phyloP scores from a whole-genome alignment of 1,140 invertebrate genomes.

The Eupeodes corollae region DNA sequence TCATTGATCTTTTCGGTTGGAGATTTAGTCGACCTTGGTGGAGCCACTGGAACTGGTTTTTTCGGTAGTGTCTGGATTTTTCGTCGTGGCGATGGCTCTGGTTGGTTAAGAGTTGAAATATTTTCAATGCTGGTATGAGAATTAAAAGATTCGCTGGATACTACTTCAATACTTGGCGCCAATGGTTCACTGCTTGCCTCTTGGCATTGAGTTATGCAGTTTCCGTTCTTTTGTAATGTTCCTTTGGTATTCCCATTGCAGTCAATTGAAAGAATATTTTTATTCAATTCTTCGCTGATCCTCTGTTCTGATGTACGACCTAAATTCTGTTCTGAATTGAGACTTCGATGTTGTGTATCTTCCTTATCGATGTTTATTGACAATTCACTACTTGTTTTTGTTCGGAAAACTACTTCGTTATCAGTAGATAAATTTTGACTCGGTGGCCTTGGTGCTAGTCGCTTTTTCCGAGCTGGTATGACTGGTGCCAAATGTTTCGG shows the following conservation, averaged over 20 bases:
- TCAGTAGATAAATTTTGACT: constrained; percentile 17
- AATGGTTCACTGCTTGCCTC: too few species aligned
- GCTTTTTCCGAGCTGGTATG: constrained; percentile 31
- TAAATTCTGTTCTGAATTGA: too few species aligned
- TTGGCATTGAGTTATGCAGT: too few species aligned
- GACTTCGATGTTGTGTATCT: too few species aligned
- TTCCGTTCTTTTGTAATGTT: too few species aligned
- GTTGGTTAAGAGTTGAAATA: constrained; percentile 3
- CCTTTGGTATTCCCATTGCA: constrained; percentile 12
- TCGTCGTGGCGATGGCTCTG: constrained; percentile 28
- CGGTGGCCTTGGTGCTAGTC: constrained; percentile 29
- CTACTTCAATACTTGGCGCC: too few species aligned
- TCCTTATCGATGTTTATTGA: too few species aligned
- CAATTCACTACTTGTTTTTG: too few species aligned
- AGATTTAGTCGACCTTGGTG: constrained; percentile 7
- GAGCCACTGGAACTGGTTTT: constrained; percentile 28
- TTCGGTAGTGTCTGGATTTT: constrained; percentile 25
- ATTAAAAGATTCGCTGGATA: not conserved
- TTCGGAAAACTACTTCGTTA: not conserved
- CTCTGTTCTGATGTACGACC: too few species aligned
- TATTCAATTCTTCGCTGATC: too few species aligned
- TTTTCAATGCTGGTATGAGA: constrained; percentile 3
- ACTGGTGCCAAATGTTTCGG: not conserved
- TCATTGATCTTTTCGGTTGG: not conserved
- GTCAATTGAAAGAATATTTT: constrained; percentile 2